Conservation (phyloP, 1,140 invertebrate species). For the Pseudoatta argentina region DNA sequence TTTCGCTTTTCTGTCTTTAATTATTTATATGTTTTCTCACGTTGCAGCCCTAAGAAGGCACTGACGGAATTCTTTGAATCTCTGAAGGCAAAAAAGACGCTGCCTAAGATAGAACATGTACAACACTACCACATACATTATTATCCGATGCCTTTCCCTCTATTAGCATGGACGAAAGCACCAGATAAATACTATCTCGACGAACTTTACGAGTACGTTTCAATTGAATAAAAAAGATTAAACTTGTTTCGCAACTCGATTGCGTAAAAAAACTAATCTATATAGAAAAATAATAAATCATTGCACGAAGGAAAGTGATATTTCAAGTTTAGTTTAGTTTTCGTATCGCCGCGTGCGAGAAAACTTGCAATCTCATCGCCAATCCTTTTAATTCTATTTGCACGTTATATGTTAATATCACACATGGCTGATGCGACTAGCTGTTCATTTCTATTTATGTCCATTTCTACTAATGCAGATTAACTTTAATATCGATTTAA, state of each 20-base stretch:
- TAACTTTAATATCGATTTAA: no score
- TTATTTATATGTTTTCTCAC: slow-evolving; percentile 14
- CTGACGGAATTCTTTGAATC: slow-evolving; percentile 57
- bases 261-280: neutral
- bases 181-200: slow-evolving; percentile 59
- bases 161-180: slow-evolving; percentile 21
- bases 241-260: neutral
- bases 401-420: neutral
- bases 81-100: slow-evolving; percentile 28
- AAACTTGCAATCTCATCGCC: neutral
- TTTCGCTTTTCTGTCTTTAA: neutral
- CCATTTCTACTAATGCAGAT: no score
- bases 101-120: neutral
- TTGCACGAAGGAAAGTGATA: slow-evolving; percentile 11
- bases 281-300: neutral
- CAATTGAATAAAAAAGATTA: neutral
- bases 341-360: neutral
- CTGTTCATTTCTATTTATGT: no score
- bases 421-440: no score
- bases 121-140: slow-evolving; percentile 66
- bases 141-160: slow-evolving; percentile 42
- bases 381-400: slow-evolving; percentile 1
- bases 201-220: slow-evolving; percentile 54
- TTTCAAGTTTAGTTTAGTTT: slow-evolving; percentile 5
- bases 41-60: slow-evolving; percentile 65